Conservation (phyloP, 1,140 invertebrate genomes). For the Orius laevigatus region DNA sequence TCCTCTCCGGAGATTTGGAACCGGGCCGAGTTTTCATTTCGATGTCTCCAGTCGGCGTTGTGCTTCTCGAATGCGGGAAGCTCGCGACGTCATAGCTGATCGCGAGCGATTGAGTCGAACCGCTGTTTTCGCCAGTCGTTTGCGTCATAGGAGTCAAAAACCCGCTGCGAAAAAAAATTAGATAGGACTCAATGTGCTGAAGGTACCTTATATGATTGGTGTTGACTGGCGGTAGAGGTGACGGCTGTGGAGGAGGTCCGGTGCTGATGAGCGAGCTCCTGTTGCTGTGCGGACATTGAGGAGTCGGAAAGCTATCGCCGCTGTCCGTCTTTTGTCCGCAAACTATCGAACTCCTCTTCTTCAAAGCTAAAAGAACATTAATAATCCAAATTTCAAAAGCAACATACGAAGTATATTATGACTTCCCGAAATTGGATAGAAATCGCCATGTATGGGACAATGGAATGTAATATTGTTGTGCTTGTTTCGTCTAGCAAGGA, state of each 20-base stretch:
- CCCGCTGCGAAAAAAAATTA: not conserved
- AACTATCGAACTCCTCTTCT: constrained; percentile 18
- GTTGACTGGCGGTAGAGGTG: constrained; percentile 11
- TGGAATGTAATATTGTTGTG: constrained; percentile 52
- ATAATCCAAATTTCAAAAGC: not conserved
- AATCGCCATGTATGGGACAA: constrained; percentile 59
- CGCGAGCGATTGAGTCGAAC: constrained; percentile 36
- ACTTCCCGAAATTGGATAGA: constrained; percentile 35
- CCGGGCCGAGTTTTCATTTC: too few species aligned
- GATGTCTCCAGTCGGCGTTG: constrained; percentile 31
- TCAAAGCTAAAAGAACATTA: constrained; percentile 3
- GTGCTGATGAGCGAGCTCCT: constrained; percentile 12
- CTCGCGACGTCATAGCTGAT: constrained; percentile 57
- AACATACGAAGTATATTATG: constrained; percentile 1
- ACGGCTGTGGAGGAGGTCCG: not conserved
- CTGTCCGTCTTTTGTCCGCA: constrained; percentile 31
- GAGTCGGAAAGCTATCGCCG: constrained; percentile 34
- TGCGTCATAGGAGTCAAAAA: too few species aligned
- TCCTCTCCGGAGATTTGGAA: too few species aligned
- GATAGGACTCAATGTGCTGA: not conserved
- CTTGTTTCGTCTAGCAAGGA: constrained; percentile 44
- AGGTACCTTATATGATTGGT: not conserved
- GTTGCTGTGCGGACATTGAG: constrained; percentile 46
- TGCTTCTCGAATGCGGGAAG: constrained; percentile 53
- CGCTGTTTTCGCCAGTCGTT: not conserved